phyloP scores from a whole-genome alignment of 2,113 vertebrate species.

The Bubalus kerabau region DNA sequence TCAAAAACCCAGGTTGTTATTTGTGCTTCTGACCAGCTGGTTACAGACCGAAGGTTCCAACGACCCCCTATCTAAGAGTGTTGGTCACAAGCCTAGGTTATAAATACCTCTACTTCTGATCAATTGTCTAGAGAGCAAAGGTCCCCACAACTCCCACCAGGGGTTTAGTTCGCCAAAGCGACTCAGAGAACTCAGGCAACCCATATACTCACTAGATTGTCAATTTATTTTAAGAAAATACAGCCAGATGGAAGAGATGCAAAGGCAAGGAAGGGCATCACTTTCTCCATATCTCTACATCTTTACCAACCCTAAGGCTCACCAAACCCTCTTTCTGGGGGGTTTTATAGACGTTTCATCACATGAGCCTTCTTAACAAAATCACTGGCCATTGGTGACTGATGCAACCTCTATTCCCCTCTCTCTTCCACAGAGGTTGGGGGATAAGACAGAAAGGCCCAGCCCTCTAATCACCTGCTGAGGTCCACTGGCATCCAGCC shows the following conservation, averaged over 20 bases:
- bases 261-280: neutral
- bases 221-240: neutral
- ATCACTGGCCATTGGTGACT: neutral
- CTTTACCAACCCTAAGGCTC: neutral
- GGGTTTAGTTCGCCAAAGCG: neutral
- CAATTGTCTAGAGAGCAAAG: neutral
- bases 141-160: neutral
- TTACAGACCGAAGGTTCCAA: neutral
- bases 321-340: neutral
- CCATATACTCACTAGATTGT: neutral
- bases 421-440: neutral
- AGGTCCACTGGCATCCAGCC: neutral
- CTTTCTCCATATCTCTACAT: neutral
- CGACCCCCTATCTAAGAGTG: neutral
- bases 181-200: neutral
- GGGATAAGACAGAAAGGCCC: neutral
- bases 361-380: neutral
- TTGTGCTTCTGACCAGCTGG: neutral
- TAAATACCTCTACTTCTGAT: neutral
- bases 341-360: neutral
- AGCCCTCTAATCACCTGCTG: neutral
- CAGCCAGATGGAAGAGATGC: neutral
- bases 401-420: neutral
- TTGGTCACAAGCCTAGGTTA: too few relatives aligned
- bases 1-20: neutral